These are phyloP conservation scores for Betta splendens DNA, from an alignment of 2,797 vertebrate genomes.

Conservation along the genomic window DNA sequence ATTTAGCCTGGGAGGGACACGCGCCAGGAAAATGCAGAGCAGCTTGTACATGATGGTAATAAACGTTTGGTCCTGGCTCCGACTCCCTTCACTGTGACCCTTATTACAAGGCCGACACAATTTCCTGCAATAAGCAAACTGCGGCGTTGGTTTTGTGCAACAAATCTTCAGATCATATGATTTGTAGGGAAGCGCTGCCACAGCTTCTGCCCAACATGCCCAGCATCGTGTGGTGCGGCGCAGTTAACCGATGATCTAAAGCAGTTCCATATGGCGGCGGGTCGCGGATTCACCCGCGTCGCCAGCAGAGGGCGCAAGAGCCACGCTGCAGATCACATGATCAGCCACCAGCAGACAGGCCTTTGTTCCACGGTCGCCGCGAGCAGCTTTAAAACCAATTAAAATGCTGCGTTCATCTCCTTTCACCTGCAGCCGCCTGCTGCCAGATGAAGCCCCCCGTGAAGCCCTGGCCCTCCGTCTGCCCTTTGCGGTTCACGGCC, in stretches of 20 bases:
- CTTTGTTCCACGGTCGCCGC: background rate
- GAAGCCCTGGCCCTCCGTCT: constrained; percentile 51
- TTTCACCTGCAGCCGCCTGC: constrained; percentile 63
- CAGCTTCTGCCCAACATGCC: constrained; percentile 76
- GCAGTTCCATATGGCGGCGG: constrained; percentile 69
- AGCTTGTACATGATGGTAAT: constrained; percentile 68
- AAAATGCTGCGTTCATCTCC: constrained; percentile 4
- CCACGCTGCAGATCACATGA: constrained; percentile 51
- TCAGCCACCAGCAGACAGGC: constrained; percentile 1
- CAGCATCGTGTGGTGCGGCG: constrained; percentile 67
- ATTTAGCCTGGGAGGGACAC: constrained; percentile 33
- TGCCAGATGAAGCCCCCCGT: constrained; percentile 40
- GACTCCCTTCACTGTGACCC: constrained; percentile 41
- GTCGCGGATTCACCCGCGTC: background rate
- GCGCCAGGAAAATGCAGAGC: constrained; percentile 65
- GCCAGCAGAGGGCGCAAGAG: constrained; percentile 83
- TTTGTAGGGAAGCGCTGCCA: constrained; percentile 69
- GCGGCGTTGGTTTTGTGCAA: constrained; percentile 56
- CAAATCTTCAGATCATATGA: constrained; percentile 60
- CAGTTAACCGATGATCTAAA: constrained; percentile 75
- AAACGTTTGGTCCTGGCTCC: constrained; percentile 54
- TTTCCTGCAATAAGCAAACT: constrained; percentile 52
- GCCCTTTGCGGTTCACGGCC: constrained; percentile 71
- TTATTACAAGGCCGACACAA: constrained; percentile 34
- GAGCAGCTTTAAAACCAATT: background rate